phyloP scores from a whole-genome alignment of 2,888 invertebrate species.

The Zele albiditarsus region DNA sequence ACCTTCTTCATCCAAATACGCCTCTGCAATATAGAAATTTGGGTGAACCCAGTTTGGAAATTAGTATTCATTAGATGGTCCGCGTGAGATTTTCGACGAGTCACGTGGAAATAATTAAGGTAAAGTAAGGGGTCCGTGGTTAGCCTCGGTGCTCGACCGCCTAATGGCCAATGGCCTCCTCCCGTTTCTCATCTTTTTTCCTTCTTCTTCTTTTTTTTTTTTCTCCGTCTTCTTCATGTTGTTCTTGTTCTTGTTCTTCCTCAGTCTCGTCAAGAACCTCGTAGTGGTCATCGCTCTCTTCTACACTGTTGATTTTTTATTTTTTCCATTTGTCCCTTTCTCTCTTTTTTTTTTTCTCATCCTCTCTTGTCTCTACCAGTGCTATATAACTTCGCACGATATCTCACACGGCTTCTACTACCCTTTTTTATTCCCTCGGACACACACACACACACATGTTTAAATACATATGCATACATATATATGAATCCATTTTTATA shows the following conservation, averaged over 20 bases:
- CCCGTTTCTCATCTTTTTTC: conserved; percentile 46
- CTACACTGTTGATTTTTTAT: conserved; percentile 31
- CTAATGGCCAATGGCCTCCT: conserved; percentile 55
- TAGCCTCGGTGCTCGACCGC: conserved; percentile 51
- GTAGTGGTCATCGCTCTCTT: conserved; percentile 51
- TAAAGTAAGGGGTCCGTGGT: conserved; percentile 66
- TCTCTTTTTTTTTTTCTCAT: conserved; percentile 20
- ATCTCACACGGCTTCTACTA: background rate
- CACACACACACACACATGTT: too few relatives aligned
- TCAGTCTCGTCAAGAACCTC: conserved; percentile 34
- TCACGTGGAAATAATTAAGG: conserved; percentile 71
- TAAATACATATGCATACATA: too few relatives aligned
- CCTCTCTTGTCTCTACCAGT: background rate
- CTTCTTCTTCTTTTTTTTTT: conserved; percentile 27
- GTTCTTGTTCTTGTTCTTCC: conserved; percentile 31
- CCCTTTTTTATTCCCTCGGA: background rate
- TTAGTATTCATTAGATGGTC: conserved; percentile 66
- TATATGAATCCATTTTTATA: background rate
- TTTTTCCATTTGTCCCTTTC: conserved; percentile 26
- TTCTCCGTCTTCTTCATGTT: conserved; percentile 21
- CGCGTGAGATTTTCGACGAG: conserved; percentile 67
- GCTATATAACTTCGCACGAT: conserved; percentile 35
- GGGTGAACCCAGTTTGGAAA: conserved; percentile 55
- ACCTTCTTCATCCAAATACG: conserved; percentile 23
- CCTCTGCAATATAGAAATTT: conserved; percentile 44